Conservation (phyloP, 2,888 invertebrate genomes). For the Trissolcus brochymenae region DNA sequence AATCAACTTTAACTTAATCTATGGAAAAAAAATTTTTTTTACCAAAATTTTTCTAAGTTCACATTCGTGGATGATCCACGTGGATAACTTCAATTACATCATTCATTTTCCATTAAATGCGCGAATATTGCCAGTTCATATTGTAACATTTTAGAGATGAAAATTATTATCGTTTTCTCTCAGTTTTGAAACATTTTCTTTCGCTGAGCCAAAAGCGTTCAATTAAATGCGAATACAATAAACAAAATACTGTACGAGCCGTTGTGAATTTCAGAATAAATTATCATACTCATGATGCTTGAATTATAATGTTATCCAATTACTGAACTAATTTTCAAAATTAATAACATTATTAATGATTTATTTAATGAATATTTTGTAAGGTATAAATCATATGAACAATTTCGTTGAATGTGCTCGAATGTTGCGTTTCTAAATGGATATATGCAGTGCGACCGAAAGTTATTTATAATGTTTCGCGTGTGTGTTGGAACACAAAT, state of each 20-base stretch:
- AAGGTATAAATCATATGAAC: constrained; percentile 50
- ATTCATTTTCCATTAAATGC: no score
- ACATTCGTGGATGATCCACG: no score
- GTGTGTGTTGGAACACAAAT: constrained; percentile 55
- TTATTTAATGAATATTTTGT: neutral
- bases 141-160: neutral
- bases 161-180: neutral
- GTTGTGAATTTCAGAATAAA: constrained; percentile 19
- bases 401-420: constrained; percentile 60
- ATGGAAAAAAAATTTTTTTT: no score
- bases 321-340: constrained; percentile 11
- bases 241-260: constrained; percentile 18
- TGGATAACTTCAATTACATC: no score
- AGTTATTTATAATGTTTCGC: constrained; percentile 59
- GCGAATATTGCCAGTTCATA: neutral
- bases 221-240: constrained; percentile 28
- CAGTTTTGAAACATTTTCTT: constrained; percentile 24
- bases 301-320: constrained; percentile 35
- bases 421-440: constrained; percentile 53
- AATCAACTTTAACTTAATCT: no score
- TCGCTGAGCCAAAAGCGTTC: constrained; percentile 16
- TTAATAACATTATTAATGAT: neutral
- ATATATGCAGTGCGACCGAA: constrained; percentile 56
- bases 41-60: no score
- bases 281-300: constrained; percentile 10